These are phyloP conservation scores for Macrophya alboannulata DNA, from an alignment of 2,888 invertebrate species.

Conservation along the genomic window DNA sequence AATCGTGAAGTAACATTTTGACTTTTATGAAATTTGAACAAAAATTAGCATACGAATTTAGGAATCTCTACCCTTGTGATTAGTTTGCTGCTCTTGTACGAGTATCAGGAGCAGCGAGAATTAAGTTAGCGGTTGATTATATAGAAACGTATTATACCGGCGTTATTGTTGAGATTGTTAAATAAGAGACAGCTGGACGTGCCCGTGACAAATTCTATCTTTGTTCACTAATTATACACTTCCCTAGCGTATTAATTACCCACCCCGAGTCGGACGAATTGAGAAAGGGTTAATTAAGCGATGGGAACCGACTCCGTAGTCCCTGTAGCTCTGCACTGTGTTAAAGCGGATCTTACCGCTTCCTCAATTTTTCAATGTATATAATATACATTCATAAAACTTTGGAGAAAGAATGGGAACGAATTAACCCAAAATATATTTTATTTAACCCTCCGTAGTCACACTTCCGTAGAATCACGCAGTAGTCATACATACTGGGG, in stretches of 20 bases:
- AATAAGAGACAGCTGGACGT: slow-evolving; percentile 23
- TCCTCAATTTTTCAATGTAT: not conserved
- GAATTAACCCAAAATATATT: not conserved
- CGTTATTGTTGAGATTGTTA: not conserved
- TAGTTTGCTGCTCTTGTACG: too few species aligned
- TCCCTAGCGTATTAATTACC: slow-evolving; percentile 5
- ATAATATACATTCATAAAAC: not conserved
- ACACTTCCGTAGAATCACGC: too few species aligned
- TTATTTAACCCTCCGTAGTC: too few species aligned
- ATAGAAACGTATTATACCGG: not conserved
- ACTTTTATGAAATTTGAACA: too few species aligned
- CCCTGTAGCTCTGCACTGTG: not conserved
- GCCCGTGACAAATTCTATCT: slow-evolving; percentile 29
- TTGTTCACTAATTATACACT: slow-evolving; percentile 48
- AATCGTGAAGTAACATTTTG: too few species aligned
- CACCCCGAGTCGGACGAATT: not conserved
- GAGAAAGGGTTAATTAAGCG: slow-evolving; percentile 49
- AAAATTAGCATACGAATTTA: too few species aligned
- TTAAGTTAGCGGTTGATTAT: not conserved
- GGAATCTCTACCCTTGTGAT: too few species aligned
- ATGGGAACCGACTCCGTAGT: not conserved
- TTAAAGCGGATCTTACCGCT: slow-evolving; percentile 28
- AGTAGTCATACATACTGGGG: too few species aligned
- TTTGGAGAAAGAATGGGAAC: slow-evolving; percentile 32
- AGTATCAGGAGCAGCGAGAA: too few species aligned